These are phyloP conservation scores for Chironomus riparius DNA, from an alignment of 2,888 invertebrate genomes.

Conservation along the genomic window DNA sequence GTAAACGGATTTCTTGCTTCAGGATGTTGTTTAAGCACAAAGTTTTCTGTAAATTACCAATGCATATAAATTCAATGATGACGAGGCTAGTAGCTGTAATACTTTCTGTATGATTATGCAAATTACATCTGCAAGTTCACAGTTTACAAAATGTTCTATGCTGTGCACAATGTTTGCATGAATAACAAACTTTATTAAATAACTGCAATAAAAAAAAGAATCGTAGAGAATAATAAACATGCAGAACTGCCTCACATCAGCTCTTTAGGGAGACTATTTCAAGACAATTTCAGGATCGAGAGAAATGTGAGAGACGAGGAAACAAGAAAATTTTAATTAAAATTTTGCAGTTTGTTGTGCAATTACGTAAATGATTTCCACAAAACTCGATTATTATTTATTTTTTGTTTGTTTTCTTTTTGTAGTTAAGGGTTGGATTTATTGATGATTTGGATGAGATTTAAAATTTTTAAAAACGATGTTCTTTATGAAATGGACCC, in stretches of 20 bases:
- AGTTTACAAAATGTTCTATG: neutral
- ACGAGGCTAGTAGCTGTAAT: neutral
- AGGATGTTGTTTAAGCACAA: neutral
- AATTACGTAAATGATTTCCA: neutral
- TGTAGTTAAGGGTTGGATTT: too few species aligned
- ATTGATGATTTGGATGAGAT: too few species aligned
- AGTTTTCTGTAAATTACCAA: neutral
- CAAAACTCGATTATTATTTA: neutral
- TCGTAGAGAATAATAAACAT: neutral
- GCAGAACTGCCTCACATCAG: neutral
- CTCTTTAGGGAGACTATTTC: too few species aligned
- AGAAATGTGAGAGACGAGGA: neutral
- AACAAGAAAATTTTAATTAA: neutral
- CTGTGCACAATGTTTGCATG: too few species aligned
- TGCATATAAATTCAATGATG: neutral
- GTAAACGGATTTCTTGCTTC: too few species aligned
- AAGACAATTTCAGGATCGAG: too few species aligned
- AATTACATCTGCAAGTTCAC: slow-evolving; percentile 4
- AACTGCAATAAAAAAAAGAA: too few species aligned
- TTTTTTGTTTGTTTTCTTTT: neutral
- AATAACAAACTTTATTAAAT: too few species aligned
- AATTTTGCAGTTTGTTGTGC: neutral
- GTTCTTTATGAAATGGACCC: too few species aligned
- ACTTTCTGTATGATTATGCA: slow-evolving; percentile 1
- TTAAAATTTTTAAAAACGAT: too few species aligned